A percentile compares a stretch with the other conserved stretches of the same genome.
Evolutionary conservation across 2,888 invertebrate genomes (phyloP).

Genomic region (Xestia xanthographa): DNA sequence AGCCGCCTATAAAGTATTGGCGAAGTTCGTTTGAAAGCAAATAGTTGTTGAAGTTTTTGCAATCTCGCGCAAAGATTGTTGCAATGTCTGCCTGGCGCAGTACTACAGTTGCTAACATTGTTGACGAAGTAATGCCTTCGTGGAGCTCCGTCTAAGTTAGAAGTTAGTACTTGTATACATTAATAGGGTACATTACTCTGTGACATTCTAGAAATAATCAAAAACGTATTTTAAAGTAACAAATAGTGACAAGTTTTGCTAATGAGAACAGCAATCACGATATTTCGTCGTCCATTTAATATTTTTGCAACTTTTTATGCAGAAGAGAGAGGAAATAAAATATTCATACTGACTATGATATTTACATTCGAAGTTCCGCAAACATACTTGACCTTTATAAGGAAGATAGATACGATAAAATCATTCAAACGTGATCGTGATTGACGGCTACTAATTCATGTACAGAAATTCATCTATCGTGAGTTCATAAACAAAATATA

Average conservation of each 20-base stretch:
- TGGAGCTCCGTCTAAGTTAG: neutral
- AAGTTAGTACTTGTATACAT: neutral
- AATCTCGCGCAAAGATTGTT: constrained; percentile 50
- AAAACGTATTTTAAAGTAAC: constrained; percentile 16
- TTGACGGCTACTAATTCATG: constrained; percentile 32
- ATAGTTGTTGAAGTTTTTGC: constrained; percentile 51
- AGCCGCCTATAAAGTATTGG: constrained; percentile 49
- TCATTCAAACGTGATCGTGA: constrained; percentile 37
- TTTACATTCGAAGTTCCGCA: constrained; percentile 8
- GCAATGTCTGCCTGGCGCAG: constrained; percentile 13
- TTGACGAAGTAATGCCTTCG: constrained; percentile 27
- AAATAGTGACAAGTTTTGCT: constrained; percentile 27
- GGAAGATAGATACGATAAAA: constrained; percentile 32
- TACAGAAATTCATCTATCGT: constrained; percentile 9
- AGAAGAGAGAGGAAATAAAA: neutral
- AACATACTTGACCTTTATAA: constrained; percentile 46
- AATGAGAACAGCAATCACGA: constrained; percentile 46
- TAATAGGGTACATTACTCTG: constrained; percentile 3
- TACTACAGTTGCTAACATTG: constrained; percentile 34
- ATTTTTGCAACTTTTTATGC: constrained; percentile 2
- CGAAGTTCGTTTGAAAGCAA: constrained; percentile 44
- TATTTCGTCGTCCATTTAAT: neutral
- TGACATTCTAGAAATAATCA: constrained; percentile 6
- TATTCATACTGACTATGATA: neutral
- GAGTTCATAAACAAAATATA: constrained; percentile 4